Conservation (phyloP, 2,797 vertebrate species). For the Gymnothorax reevesii region DNA sequence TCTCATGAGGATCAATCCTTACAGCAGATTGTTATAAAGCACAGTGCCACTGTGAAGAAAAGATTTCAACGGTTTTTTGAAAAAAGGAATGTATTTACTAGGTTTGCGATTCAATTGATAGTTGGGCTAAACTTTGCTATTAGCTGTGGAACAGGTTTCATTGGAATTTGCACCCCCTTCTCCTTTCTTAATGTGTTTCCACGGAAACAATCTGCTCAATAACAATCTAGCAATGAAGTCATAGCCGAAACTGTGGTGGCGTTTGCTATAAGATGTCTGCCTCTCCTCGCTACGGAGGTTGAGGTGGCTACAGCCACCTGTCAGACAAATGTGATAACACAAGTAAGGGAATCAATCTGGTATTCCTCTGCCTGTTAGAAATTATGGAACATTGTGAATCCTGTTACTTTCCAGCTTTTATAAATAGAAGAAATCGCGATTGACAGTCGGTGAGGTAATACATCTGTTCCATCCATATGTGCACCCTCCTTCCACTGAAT, state of each 20-base stretch:
- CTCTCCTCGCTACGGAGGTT: neutral
- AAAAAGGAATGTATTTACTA: slow-evolving; percentile 25
- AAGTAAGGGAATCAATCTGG: neutral
- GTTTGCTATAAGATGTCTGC: slow-evolving; percentile 1
- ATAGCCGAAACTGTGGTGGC: neutral
- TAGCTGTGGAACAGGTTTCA: neutral
- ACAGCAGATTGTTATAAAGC: slow-evolving; percentile 49
- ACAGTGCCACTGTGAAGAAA: slow-evolving; percentile 5
- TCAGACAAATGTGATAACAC: neutral
- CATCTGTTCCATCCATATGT: neutral
- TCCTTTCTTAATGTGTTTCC: neutral
- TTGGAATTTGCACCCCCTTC: neutral
- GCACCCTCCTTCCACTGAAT: neutral
- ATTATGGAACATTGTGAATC: neutral
- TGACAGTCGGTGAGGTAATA: neutral
- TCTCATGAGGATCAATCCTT: slow-evolving; percentile 66
- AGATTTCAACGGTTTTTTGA: slow-evolving; percentile 10
- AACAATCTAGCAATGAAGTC: neutral
- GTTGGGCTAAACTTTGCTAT: neutral
- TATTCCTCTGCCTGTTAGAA: neutral
- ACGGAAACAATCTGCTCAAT: neutral
- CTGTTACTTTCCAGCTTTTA: neutral
- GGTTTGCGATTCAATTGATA: slow-evolving; percentile 22
- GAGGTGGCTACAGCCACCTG: neutral
- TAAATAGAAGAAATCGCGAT: neutral